Evolutionary conservation across 2,113 vertebrate species (phyloP), one percentile per base, ranked within the genome.

Genomic region (Phalacrocorax pelagicus): DNA sequence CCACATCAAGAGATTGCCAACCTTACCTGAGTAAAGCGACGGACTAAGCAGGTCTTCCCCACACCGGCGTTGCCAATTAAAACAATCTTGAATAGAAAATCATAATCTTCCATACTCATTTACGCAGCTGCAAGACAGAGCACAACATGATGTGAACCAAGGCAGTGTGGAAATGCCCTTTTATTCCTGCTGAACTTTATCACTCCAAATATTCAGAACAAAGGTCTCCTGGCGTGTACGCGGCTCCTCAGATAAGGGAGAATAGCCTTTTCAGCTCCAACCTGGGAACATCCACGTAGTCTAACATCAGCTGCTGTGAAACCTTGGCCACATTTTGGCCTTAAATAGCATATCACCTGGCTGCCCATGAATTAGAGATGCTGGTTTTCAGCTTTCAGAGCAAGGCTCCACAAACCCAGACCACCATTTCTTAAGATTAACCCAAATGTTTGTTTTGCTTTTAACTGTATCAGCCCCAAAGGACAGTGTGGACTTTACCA

Each of bases 31-130:
- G 99, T 99, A 97, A 99, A 99, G 87, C 99, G 98, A 92, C 99
- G 98, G 83, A 99, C 99, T 67, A 99, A 98, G 98, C 99, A 99
- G 96, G 99, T 99, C 98, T 99, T 99, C 89, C 99, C 99, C 94
- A 99, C 99, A 26, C 99, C 99, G n/a, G 99, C 99, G 94, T 99
- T 99, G 98, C 99, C 99, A 36, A 99, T 99, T 95, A 99, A 99
- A 98, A 99, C 99, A 97, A 99, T 99, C 98, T 99, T 99, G 98
- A 99, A 99, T 96, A 99, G 99, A 98, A 99, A 99, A 98, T 99
- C 99, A 99, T 99, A 99, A 99, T 99, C 99, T 99, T 99, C 99
- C 99, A 99, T 99, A 98, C 99, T 99, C 99, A 99, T 99, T 98
- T 98, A 98, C 97, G 97, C 98, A 98, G 98, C 99, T 99, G 98